Evolutionary conservation across 2,797 vertebrate species (phyloP).

Genomic region (Numenius phaeopus): DNA sequence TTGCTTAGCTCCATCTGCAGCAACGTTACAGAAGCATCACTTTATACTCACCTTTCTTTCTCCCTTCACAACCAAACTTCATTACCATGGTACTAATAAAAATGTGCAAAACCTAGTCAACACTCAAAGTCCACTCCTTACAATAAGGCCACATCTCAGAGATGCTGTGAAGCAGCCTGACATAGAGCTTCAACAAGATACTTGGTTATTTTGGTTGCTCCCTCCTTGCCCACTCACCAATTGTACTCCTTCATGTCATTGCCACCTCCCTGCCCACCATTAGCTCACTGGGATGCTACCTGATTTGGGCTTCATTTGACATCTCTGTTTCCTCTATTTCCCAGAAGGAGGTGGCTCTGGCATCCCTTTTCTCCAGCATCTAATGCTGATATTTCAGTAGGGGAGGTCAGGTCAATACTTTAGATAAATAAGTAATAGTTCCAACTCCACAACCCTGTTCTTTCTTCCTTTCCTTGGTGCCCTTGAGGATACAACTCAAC

Average conservation of each 20-base stretch:
- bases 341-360: conserved; percentile 7
- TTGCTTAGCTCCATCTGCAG: not conserved
- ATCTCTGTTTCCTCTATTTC: not conserved
- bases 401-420: conserved; percentile 14
- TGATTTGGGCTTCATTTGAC: not conserved
- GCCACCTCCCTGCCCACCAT: not conserved
- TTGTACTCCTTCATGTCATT: not conserved
- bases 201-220: not conserved
- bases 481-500: not conserved
- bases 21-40: not conserved
- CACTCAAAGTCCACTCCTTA: too few relatives aligned
- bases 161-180: not conserved
- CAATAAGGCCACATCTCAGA: not conserved
- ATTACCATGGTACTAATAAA: not conserved
- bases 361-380: not conserved
- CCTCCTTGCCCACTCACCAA: not conserved
- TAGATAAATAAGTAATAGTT: conserved; percentile 57
- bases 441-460: not conserved
- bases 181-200: not conserved
- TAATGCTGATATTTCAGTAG: conserved; percentile 40
- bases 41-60: not conserved
- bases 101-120: not conserved
- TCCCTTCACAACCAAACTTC: not conserved
- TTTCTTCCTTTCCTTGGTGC: not conserved
- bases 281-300: not conserved